phyloP scores from a whole-genome alignment of 2,888 invertebrate species.

The Saturnia pavonia region DNA sequence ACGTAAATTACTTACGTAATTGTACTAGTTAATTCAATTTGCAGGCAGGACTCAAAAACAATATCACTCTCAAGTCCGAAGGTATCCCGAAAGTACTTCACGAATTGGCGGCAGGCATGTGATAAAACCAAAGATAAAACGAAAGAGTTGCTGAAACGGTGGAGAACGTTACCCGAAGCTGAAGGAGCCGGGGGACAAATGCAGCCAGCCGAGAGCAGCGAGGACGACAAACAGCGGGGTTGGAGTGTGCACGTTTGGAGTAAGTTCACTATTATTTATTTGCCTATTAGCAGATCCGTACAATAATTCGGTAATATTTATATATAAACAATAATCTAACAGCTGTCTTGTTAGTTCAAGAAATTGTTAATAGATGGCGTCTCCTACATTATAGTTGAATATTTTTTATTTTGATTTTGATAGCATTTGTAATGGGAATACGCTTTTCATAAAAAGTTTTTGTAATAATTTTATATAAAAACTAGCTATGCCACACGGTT shows the following conservation, averaged over 20 bases:
- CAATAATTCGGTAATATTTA: too few species aligned
- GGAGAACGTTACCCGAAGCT: constrained; percentile 85
- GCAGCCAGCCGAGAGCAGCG: constrained; percentile 59
- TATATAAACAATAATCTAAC: too few species aligned
- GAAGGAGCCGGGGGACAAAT: constrained; percentile 63
- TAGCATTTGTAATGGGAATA: too few species aligned
- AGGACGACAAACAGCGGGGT: constrained; percentile 80
- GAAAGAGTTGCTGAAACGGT: constrained; percentile 86
- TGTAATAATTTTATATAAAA: too few species aligned
- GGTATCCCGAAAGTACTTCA: constrained; percentile 86
- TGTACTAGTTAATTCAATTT: not conserved
- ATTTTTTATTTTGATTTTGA: too few species aligned
- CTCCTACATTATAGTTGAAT: too few species aligned
- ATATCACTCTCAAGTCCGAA: constrained; percentile 74
- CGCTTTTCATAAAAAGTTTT: too few species aligned
- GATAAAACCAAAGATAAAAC: constrained; percentile 89
- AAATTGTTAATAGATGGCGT: too few species aligned
- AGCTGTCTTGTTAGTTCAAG: too few species aligned
- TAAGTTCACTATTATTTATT: constrained; percentile 64
- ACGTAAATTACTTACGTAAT: not conserved
- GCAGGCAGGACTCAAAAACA: constrained; percentile 73
- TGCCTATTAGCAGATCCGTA: too few species aligned
- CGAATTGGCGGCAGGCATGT: constrained; percentile 89
- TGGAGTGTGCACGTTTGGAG: constrained; percentile 91
- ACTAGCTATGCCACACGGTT: too few species aligned